phyloP scores from a whole-genome alignment of 2,888 invertebrate species.

The Tipula unca region DNA sequence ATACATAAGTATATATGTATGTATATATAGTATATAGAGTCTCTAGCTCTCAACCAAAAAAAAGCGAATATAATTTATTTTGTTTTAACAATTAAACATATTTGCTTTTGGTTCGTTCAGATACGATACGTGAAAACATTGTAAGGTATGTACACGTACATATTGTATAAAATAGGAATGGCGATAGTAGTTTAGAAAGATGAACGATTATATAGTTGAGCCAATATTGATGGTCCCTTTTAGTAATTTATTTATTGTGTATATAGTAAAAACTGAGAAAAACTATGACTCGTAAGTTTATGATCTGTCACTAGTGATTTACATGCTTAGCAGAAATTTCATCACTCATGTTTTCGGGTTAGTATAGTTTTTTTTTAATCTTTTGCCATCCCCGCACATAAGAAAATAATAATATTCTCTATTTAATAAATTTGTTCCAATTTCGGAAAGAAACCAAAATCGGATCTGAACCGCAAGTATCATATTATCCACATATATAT shows the following conservation, averaged over 20 bases:
- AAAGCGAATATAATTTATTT: not conserved
- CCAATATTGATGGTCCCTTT: too few species aligned
- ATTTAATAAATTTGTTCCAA: not conserved
- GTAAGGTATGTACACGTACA: too few species aligned
- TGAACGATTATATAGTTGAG: too few species aligned
- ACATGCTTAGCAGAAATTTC: too few species aligned
- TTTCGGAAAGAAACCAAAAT: not conserved
- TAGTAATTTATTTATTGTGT: too few species aligned
- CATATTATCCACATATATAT: not conserved
- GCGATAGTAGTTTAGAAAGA: too few species aligned
- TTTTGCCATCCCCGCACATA: not conserved
- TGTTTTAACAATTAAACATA: not conserved
- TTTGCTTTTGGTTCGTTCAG: not conserved
- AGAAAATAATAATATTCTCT: not conserved
- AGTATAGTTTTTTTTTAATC: not conserved
- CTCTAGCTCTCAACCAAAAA: not conserved
- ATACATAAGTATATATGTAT: not conserved
- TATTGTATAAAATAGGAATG: too few species aligned
- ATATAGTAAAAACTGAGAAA: too few species aligned
- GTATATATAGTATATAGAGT: not conserved
- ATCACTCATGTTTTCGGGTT: not conserved
- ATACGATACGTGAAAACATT: too few species aligned
- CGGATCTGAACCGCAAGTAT: not conserved
- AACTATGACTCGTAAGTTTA: too few species aligned
- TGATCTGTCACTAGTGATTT: too few species aligned